A percentile compares a stretch with the other conserved stretches of the same genome.
These are phyloP conservation scores for rabbit (Oryctolagus cuniculus) DNA, from an alignment of 2,113 vertebrate species.

Conservation along the genomic window mOryCun1.1 NC_091433.1:169181001-169181500, in stretches of 20 bases:
- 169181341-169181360: not conserved
- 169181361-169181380: not conserved
- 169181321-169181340: not conserved
- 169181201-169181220: not conserved
- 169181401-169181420: too few species aligned
- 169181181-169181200: not conserved
- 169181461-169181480: too few species aligned
- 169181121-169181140: not conserved
- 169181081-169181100: not conserved
- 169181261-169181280: not conserved
- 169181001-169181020: conserved; percentile 27
- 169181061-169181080: not conserved
- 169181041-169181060: conserved; percentile 23
- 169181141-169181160: not conserved
- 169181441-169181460: too few species aligned
- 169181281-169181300: conserved; percentile 24
- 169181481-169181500: too few species aligned
- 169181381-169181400: conserved; percentile 41
- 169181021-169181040: conserved; percentile 14
- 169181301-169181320: conserved; percentile 31
- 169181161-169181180: conserved; percentile 33
- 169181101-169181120: not conserved
- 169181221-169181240: conserved; percentile 24
- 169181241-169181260: not conserved
- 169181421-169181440: too few species aligned